Evolutionary conservation across 1,140 invertebrate species (phyloP).

Genomic region (Pristionchus pacificus): DNA sequence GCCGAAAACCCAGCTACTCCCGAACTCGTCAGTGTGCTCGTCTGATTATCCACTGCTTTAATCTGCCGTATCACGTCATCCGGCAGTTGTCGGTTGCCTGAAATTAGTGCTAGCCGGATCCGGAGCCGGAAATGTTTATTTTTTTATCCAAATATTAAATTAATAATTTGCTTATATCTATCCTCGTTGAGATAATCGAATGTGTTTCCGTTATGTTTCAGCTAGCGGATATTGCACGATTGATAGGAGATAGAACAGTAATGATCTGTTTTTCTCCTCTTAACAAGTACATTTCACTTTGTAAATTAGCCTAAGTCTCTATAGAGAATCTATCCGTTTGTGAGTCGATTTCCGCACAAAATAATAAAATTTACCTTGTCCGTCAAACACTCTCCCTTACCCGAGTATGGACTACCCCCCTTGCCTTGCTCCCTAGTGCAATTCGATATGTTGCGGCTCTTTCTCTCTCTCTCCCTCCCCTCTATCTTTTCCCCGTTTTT

Average conservation of each 20-base stretch:
- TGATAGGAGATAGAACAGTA: not conserved
- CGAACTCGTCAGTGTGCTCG: constrained; percentile 35
- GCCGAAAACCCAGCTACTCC: constrained; percentile 38
- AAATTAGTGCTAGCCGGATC: not conserved
- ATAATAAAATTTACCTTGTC: too few relatives aligned
- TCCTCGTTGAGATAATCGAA: not conserved
- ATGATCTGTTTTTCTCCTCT: not conserved
- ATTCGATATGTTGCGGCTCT: too few relatives aligned
- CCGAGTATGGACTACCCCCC: too few relatives aligned
- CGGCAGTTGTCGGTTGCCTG: not conserved
- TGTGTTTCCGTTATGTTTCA: not conserved
- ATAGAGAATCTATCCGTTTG: too few relatives aligned
- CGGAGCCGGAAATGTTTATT: not conserved
- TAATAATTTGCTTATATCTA: not conserved
- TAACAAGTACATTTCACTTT: too few relatives aligned
- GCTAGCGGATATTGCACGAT: not conserved
- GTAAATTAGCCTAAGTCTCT: too few relatives aligned
- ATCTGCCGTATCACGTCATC: constrained; percentile 31
- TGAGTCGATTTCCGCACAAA: too few relatives aligned
- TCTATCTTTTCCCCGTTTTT: too few relatives aligned
- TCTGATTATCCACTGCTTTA: constrained; percentile 35
- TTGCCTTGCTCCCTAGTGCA: too few relatives aligned
- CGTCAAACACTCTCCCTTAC: too few relatives aligned
- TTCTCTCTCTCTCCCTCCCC: too few relatives aligned
- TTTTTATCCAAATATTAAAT: not conserved